These are phyloP conservation scores for Dendronephthya gigantea DNA, from an alignment of 64 coral and sea anemone genomes.

Conservation along the genomic window DNA sequence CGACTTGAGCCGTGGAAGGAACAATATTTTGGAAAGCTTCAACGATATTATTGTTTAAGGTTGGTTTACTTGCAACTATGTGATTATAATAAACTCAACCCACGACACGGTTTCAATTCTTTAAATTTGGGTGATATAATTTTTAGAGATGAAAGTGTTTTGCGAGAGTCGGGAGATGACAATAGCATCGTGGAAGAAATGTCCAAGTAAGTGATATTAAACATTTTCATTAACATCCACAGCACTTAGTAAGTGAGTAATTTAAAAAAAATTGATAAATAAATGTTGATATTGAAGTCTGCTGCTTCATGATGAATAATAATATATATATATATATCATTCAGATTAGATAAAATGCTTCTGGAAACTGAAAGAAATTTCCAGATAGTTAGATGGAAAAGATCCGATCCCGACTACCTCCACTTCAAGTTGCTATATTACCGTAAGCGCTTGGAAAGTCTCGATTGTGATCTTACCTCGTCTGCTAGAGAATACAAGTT, in stretches of 20 bases:
- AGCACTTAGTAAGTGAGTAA: no score
- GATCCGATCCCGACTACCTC: not conserved
- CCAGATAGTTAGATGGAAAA: not conserved
- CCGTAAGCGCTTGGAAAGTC: not conserved
- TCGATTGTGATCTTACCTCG: not conserved
- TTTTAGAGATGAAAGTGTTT: constrained; percentile 16
- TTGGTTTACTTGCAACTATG: not conserved
- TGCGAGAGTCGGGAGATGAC: not conserved
- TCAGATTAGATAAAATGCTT: not conserved
- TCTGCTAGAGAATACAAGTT: not conserved
- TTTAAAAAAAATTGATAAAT: not conserved
- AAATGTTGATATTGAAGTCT: not conserved
- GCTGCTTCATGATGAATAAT: no score
- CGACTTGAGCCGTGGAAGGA: not conserved
- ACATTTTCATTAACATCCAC: not conserved
- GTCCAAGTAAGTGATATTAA: not conserved
- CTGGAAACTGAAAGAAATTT: not conserved
- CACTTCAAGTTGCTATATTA: not conserved
- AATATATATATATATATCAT: no score
- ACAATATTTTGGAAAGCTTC: not conserved
- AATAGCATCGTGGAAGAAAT: not conserved
- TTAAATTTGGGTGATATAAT: not conserved
- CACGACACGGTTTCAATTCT: not conserved
- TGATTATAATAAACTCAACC: not conserved
- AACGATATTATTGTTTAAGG: not conserved